Base-by-base conservation (phyloP, 2,113 vertebrate genomes). In the Aramus guarauna region DNA sequence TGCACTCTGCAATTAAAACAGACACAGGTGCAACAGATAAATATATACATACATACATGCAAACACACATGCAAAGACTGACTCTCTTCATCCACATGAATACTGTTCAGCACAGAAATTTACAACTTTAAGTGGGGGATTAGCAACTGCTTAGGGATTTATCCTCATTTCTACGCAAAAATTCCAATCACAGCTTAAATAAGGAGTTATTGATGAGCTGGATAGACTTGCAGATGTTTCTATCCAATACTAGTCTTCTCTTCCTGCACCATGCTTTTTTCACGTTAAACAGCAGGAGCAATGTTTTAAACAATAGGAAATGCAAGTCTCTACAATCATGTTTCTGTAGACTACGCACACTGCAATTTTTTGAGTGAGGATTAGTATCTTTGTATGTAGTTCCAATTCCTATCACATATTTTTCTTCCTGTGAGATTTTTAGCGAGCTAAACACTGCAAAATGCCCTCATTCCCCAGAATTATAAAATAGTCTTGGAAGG, bases 141-240 rank as follows among this genome's bases (percentile, higher is more conserved):
- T 94, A 95, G 84, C 83, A 92, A 53, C 67, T 88, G 32, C 72
- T 64, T 89, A 94, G 94, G 84, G 75, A 95, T 97, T 95, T 95
- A 92, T 77, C 37, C 63, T 92, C 39, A 86, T 95, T 96, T 97
- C 72, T 80, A 74, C 91, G 89, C 90, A 92, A 92, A 97, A 95
- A 88, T 71, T 95, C 78, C 84, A 79, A 92, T 67, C 74, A 71
- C 72, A 55, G 30, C 21, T 94, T 74, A 78, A 90, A 56, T 66
- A 69, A 85, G 71, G 52, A 88, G 74, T 76, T 97, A 95, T 47
- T 95, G 85, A 92, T 53, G 92, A 90, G 78, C 69, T 50, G 76
- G 92, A 76, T 94, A 84, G 66, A 94, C 66, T 58, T 85, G 80
- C 63, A 95, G 80, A 87, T 90, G 63, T 82, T 91, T 96, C 91